Evolutionary conservation across 1,140 invertebrate genomes (phyloP).

Genomic region (Drosophila nannoptera): DNA sequence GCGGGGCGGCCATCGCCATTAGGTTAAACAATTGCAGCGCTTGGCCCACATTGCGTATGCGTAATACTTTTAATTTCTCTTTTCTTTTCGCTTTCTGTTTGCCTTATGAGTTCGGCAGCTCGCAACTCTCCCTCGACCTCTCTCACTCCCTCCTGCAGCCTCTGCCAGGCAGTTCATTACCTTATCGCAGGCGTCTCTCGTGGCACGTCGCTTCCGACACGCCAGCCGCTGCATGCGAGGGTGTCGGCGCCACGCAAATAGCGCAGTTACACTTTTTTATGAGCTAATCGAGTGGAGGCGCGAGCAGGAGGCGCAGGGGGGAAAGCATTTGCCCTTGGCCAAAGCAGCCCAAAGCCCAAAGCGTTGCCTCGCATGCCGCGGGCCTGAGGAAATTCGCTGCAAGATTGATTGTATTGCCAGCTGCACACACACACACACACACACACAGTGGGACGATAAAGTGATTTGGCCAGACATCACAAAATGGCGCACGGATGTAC

Average conservation of each 20-base stretch:
- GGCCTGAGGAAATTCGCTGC: conserved; percentile 63
- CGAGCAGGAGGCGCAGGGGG: conserved; percentile 17
- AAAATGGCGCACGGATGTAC: conserved; percentile 64
- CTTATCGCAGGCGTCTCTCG: conserved; percentile 68
- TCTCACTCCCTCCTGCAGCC: background rate
- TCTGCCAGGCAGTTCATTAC: conserved; percentile 59
- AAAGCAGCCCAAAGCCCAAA: conserved; percentile 41
- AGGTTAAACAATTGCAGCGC: conserved; percentile 68
- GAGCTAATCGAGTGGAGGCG: conserved; percentile 47
- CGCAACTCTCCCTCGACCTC: no score
- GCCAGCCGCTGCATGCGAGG: conserved; percentile 28
- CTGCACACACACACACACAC: conserved; percentile 29
- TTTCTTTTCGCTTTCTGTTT: conserved; percentile 15
- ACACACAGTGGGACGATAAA: conserved; percentile 19
- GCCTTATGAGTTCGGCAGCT: conserved; percentile 56
- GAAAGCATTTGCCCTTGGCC: conserved; percentile 7
- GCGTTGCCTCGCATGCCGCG: conserved; percentile 17
- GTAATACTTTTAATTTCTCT: conserved; percentile 65
- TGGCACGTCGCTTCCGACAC: conserved; percentile 74
- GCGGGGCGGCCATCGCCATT: conserved; percentile 62
- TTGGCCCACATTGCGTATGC: conserved; percentile 74
- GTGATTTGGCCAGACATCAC: conserved; percentile 42
- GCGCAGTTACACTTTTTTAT: conserved; percentile 40
- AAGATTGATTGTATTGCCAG: conserved; percentile 72
- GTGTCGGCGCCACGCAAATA: conserved; percentile 10